Conservation (phyloP, 1,140 invertebrate genomes). For the Aphidius ervi region DNA sequence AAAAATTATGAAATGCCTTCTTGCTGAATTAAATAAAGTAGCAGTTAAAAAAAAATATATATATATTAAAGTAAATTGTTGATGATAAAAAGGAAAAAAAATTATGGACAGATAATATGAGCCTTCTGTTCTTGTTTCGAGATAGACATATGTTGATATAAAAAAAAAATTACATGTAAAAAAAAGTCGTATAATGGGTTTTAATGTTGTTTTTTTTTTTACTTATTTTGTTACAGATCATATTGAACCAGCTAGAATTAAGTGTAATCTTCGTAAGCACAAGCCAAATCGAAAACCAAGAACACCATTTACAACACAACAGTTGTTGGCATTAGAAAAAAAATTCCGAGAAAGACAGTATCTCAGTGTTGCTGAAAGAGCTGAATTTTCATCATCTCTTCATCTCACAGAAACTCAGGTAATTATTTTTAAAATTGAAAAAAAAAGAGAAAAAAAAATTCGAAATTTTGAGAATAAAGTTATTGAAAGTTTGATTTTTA, state of each 20-base stretch:
- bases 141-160: too few species aligned
- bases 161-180: too few species aligned
- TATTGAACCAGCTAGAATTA: slow-evolving; percentile 75
- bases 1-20: slow-evolving; percentile 44
- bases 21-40: too few species aligned
- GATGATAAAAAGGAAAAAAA: slow-evolving; percentile 20
- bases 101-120: not conserved
- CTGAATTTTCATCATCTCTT: slow-evolving; percentile 91
- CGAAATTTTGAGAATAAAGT: not conserved
- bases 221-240: slow-evolving; percentile 56
- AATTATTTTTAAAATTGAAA: slow-evolving; percentile 24
- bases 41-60: too few species aligned
- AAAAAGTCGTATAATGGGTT: too few species aligned
- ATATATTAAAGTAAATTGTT: slow-evolving; percentile 28
- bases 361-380: slow-evolving; percentile 91
- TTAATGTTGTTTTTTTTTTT: not conserved
- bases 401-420: slow-evolving; percentile 93
- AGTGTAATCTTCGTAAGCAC: slow-evolving; percentile 90
- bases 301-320: slow-evolving; percentile 96
- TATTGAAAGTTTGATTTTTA: not conserved
- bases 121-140: too few species aligned
- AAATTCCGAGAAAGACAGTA: slow-evolving; percentile 97
- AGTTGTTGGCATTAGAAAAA: slow-evolving; percentile 88
- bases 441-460: too few species aligned
- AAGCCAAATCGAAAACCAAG: slow-evolving; percentile 96